A percentile compares a stretch with the other conserved stretches of the same genome.
Evolutionary conservation across 2,888 invertebrate genomes (phyloP).

Genomic region (Epistrophe eligans): DNA sequence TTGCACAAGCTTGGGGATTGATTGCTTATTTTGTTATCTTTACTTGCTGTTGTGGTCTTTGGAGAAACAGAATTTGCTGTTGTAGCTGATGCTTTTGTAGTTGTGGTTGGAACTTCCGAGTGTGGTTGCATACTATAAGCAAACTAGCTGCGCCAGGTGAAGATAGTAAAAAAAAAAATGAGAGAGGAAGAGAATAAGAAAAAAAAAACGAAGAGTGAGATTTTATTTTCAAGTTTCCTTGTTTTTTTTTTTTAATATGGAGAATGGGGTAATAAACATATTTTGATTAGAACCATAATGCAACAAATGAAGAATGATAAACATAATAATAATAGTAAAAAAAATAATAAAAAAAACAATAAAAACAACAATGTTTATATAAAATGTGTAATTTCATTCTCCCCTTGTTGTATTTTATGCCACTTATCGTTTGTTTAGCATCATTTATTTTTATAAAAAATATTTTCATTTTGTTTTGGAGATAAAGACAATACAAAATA

Average conservation of each 20-base stretch:
- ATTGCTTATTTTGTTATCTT: conserved; percentile 68
- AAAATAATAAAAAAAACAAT: background rate
- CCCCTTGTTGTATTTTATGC: too few species aligned
- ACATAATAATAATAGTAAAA: background rate
- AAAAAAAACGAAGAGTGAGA: conserved; percentile 71
- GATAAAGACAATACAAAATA: too few species aligned
- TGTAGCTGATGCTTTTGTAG: conserved; percentile 80
- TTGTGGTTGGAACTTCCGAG: conserved; percentile 83
- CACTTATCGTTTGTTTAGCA: too few species aligned
- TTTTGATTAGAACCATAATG: conserved; percentile 32
- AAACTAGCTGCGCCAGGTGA: conserved; percentile 79
- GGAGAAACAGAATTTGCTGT: conserved; percentile 65
- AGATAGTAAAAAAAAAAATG: conserved; percentile 27
- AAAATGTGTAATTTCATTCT: too few species aligned
- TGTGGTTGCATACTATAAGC: conserved; percentile 84
- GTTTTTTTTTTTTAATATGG: conserved; percentile 14
- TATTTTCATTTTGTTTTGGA: too few species aligned
- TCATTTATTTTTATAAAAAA: too few species aligned
- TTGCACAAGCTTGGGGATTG: conserved; percentile 77
- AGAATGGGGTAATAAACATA: background rate
- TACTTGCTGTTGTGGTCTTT: conserved; percentile 75
- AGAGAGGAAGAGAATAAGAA: conserved; percentile 44
- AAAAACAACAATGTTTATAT: too few species aligned
- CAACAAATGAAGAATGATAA: conserved; percentile 60
- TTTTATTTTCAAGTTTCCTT: conserved; percentile 43